These are phyloP conservation scores for Eidolon dupreanum DNA, from an alignment of 2,797 vertebrate species.

Conservation along the genomic window DNA sequence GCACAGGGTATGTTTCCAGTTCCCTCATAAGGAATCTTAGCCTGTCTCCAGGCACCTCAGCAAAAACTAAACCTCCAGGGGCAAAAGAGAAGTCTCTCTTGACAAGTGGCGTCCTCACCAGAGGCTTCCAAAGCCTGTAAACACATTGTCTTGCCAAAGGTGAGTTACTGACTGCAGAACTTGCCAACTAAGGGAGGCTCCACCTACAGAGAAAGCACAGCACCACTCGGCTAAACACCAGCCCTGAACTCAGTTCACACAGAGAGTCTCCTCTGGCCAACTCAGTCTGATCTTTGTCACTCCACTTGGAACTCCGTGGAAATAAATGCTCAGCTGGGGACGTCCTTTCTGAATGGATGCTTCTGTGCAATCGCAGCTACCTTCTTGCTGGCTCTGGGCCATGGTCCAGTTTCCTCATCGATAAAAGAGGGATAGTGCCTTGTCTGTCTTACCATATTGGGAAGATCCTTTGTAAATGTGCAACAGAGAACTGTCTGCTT, in stretches of 20 bases:
- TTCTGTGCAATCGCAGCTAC: too few species aligned
- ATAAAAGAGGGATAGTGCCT: neutral
- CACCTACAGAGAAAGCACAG: neutral
- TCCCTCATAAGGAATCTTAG: neutral
- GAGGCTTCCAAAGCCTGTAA: neutral
- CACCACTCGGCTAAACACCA: rapidly evolving
- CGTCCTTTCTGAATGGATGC: rapidly evolving
- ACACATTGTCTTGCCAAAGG: neutral
- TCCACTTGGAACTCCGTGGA: neutral
- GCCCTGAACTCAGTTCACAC: neutral
- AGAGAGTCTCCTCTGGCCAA: too few species aligned
- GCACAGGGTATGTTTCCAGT: neutral
- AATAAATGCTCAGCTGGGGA: rapidly evolving
- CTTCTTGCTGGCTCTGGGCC: neutral
- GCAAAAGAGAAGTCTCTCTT: neutral
- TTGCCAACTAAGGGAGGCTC: neutral
- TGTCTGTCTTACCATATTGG: neutral
- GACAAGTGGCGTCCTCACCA: neutral
- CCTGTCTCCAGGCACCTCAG: neutral
- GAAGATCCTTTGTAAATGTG: neutral
- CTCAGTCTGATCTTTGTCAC: rapidly evolving
- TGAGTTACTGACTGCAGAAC: neutral
- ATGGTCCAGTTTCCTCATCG: neutral
- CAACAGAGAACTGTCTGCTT: neutral
- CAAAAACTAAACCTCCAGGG: neutral